Base-by-base conservation (phyloP, 1,140 invertebrate species). In the Lanistes nyassanus region DNA sequence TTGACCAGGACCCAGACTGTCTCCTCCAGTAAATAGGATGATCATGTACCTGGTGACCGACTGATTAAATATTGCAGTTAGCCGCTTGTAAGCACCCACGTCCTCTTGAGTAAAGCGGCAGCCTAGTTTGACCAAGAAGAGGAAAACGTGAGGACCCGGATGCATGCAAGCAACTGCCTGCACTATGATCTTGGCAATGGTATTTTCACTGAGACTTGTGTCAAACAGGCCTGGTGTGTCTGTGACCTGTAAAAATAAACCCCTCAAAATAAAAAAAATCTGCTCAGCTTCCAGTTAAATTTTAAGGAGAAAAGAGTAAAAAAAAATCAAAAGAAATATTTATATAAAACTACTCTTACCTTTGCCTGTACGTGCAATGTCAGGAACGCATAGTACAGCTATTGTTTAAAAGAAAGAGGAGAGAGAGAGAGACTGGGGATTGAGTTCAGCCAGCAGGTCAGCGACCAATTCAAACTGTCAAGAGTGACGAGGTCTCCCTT, bases 131-230 rank as follows among this genome's bases (percentile, higher is more conserved):
- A 26, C 23, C 3, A 60, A 11, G 56, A 26, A 60, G n/a, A 60
- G 56, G 3, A 60, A n/a, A 60, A 23, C 56, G 29, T 60, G 56
- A n/a, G 29, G 23, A n/a, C 77, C 77, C 21, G 77, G 77, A 39
- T 66, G 29, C 23, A 60, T 16, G 56, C 3, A 3, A 23, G n/a
- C 56, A 11, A 60, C 29, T n/a, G 56, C 23, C 56, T 60, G 56
- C 2, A 60, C 56, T 19, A 60, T 60, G 9, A 9, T 60, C n/a
- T 1, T 0, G 11, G n/a, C 56, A 23, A 60, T 60, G 23, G 13
- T 31, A 11, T 60, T 23, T 26, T 26, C 56, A 11, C 13, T 60
- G 23, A 60, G 9, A 31, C n/a, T 31, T 26, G 56, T 60, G 56
- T 60, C 56, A 60, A 60, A 60, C 23, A 60, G 9, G 56, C 56